These are phyloP conservation scores for Caenorhabditis sulstoni DNA, from an alignment of 2,888 invertebrate species.

Conservation along the genomic window DNA sequence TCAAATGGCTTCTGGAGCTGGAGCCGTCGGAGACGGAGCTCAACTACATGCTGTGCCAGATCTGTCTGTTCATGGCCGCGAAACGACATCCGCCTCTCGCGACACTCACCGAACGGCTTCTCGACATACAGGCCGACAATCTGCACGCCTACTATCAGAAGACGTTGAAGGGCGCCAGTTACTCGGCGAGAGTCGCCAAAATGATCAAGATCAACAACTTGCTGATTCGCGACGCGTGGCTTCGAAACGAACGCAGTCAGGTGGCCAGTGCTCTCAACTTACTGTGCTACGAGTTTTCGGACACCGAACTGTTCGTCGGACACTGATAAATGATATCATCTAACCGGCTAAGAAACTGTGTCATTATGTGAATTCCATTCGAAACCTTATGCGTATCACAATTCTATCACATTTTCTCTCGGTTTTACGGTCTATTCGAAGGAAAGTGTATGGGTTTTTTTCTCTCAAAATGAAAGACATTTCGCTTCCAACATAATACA, in stretches of 20 bases:
- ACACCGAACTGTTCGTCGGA: slow-evolving; percentile 26
- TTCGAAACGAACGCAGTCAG: slow-evolving; percentile 13
- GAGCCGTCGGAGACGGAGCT: slow-evolving; percentile 18
- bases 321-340: background rate
- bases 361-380: no score
- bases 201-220: slow-evolving; percentile 25
- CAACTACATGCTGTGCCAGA: slow-evolving; percentile 40
- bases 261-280: slow-evolving; percentile 4
- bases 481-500: no score
- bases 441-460: no score
- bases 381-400: no score
- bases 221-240: slow-evolving; percentile 11
- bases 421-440: no score
- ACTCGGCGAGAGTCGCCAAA: slow-evolving; percentile 18
- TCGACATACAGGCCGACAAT: slow-evolving; percentile 17
- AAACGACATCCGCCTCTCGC: slow-evolving; percentile 5
- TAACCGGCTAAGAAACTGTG: no score
- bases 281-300: slow-evolving; percentile 17
- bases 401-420: no score
- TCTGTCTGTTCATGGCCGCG: slow-evolving; percentile 20
- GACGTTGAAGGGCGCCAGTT: background rate
- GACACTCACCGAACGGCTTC: slow-evolving; percentile 1
- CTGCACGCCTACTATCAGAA: slow-evolving; percentile 21
- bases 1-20: slow-evolving; percentile 6
- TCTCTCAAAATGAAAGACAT: no score